Conservation (phyloP, 2,797 vertebrate genomes). For the Poecile montanus region DNA sequence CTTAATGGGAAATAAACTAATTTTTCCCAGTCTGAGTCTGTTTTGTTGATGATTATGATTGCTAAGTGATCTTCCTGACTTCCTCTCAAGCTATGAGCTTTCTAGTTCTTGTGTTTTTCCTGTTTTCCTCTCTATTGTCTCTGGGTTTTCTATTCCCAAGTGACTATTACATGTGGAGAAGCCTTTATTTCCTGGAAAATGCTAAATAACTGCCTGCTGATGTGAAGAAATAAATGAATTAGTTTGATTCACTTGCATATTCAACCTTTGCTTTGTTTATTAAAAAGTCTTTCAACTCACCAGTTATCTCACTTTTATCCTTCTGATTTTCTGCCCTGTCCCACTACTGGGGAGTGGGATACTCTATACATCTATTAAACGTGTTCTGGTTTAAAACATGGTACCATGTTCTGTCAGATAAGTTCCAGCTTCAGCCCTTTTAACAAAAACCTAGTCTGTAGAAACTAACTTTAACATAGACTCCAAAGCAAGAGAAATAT, state of each 20-base stretch:
- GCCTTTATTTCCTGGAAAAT: background rate
- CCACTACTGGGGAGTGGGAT: background rate
- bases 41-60: background rate
- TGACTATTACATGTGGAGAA: background rate
- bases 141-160: background rate
- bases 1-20: fast-evolving
- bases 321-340: background rate
- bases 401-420: background rate
- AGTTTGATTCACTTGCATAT: background rate
- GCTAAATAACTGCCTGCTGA: background rate
- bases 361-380: background rate
- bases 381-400: background rate
- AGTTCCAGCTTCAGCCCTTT: background rate
- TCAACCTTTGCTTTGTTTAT: background rate
- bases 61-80: background rate
- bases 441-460: fast-evolving
- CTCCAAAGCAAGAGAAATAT: background rate
- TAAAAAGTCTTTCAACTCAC: background rate
- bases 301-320: background rate
- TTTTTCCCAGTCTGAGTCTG: background rate
- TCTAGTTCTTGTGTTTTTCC: background rate
- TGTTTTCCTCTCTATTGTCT: background rate
- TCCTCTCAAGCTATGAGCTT: background rate
- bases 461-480: background rate
- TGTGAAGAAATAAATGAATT: background rate